phyloP scores from a whole-genome alignment of 2,888 invertebrate genomes.

The Macrostomum cliftonense region DNA sequence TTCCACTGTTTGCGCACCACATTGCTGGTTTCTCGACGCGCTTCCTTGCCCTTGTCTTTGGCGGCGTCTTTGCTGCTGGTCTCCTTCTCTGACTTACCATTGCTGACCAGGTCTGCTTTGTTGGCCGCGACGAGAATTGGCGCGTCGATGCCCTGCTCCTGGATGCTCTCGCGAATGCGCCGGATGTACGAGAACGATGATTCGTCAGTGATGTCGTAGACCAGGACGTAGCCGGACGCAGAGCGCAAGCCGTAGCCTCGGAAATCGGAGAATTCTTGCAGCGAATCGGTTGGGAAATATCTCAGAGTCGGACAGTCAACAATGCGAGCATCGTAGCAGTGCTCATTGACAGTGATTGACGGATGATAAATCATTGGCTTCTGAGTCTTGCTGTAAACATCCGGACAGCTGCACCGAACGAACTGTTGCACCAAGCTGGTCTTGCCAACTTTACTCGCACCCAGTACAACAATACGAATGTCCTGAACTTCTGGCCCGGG shows the following conservation, averaged over 20 bases:
- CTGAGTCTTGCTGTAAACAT: slow-evolving; percentile 57
- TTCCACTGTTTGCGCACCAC: slow-evolving; percentile 85
- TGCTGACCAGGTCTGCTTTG: slow-evolving; percentile 54
- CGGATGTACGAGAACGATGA: slow-evolving; percentile 69
- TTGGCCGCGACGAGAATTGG: slow-evolving; percentile 78
- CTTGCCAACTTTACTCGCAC: slow-evolving; percentile 76
- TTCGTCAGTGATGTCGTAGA: slow-evolving; percentile 75
- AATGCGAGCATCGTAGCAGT: slow-evolving; percentile 50
- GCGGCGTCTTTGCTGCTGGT: neutral
- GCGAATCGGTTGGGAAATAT: slow-evolving; percentile 64
- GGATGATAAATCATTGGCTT: slow-evolving; percentile 59
- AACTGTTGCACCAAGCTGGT: slow-evolving; percentile 71
- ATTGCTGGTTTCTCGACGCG: slow-evolving; percentile 58
- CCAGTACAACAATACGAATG: slow-evolving; percentile 64
- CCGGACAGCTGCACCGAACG: slow-evolving; percentile 62
- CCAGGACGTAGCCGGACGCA: slow-evolving; percentile 63
- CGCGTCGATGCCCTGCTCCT: slow-evolving; percentile 55
- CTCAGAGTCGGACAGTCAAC: slow-evolving; percentile 66
- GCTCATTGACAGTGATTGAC: slow-evolving; percentile 63
- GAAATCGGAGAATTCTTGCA: slow-evolving; percentile 72
- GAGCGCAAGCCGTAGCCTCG: slow-evolving; percentile 36
- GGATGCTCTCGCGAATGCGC: slow-evolving; percentile 73
- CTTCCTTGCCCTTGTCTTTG: slow-evolving; percentile 2
- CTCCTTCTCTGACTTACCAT: neutral
- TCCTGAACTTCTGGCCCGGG: slow-evolving; percentile 44